phyloP scores from a whole-genome alignment of 37 sponge, comb jelly and placozoan genomes.

The Corticium candelabrum region DNA sequence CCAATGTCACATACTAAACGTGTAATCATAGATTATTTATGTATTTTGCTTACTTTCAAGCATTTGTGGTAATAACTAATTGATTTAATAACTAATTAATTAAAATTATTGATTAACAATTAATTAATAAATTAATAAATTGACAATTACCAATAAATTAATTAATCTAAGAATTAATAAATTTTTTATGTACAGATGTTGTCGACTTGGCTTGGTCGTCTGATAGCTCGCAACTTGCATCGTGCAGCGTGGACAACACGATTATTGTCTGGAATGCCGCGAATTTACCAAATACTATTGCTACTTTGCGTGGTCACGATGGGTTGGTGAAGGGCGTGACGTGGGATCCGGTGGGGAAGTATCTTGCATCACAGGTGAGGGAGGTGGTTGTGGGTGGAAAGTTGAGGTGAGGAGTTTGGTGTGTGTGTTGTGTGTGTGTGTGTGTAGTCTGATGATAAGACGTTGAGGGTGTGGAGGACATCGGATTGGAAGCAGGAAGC shows the following conservation, averaged over 20 bases:
- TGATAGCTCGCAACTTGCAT: constrained; percentile 72
- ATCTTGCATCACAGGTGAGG: constrained; percentile 69
- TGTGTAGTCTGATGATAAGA: constrained; percentile 62
- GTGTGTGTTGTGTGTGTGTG: background rate
- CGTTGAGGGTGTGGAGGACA: constrained; percentile 75
- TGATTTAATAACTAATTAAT: background rate
- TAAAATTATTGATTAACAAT: background rate
- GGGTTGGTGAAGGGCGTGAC: constrained; percentile 92
- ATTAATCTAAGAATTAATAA: background rate
- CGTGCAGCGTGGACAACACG: constrained; percentile 82
- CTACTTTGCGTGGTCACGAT: constrained; percentile 54
- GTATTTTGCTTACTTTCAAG: no score
- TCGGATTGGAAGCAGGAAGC: constrained; percentile 87
- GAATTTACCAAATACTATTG: constrained; percentile 15
- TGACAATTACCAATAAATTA: no score
- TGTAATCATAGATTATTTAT: no score
- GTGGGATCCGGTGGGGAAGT: constrained; percentile 98
- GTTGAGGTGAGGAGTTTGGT: background rate
- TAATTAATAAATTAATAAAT: no score
- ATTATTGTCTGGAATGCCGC: constrained; percentile 82
- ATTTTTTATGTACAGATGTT: constrained; percentile 32
- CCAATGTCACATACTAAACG: no score
- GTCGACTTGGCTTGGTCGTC: constrained; percentile 88
- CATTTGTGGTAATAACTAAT: no score
- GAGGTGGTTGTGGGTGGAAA: background rate